Evolutionary conservation across 2,113 vertebrate genomes (phyloP), one percentile per base, ranked within the genome.

Genomic region (Lota lota): DNA sequence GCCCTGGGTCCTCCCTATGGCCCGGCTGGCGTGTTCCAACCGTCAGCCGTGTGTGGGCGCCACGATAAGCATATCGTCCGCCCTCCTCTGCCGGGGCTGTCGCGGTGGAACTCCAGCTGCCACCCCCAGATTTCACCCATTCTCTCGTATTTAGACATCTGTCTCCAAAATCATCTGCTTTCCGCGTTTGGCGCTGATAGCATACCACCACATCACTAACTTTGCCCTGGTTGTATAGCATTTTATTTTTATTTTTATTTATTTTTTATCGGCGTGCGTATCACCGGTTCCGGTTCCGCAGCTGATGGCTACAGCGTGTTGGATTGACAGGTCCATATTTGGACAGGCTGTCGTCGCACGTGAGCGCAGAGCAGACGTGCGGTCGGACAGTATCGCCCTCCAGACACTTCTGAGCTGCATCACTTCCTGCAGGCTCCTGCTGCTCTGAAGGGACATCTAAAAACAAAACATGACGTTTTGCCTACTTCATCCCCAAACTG

Each of bases 11-110:
- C 89, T 78, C 89, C 89, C 86, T 73, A 72, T 58, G 56, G 61
- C 47, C 40, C 64, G 28, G 61, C 79, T 76, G 77, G 36, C 22
- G 75, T 78, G 0, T 0, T 79, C 87, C 77, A 88, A 89, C 95
- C 88, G 96, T 97, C 95, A 88, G 40, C 88, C 88, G 92, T 84
- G 24, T 93, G 85, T 78, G 79, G 73, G 61, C 12, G 12, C 53
- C 71, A 63, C 92, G 96, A 97, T 97, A 97, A 96, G 91, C 78
- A 93, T 95, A 96, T 95, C 95, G 84, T 63, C 83, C 82, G 40
- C 76, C 77, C 76, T 93, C 86, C 84, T 88, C 87, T 66, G 70
- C 65, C 58, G 4, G 1, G 19, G 10, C 10, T 47, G 78, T 76
- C 3, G 0, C 18, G 74, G 85, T 54, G 75, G 70, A 67, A 78